Percentiles rank a stretch among this genome's conserved stretches.
These are phyloP conservation scores for Gymnocheta viridis DNA, from an alignment of 2,888 invertebrate genomes.

Conservation along the genomic window DNA sequence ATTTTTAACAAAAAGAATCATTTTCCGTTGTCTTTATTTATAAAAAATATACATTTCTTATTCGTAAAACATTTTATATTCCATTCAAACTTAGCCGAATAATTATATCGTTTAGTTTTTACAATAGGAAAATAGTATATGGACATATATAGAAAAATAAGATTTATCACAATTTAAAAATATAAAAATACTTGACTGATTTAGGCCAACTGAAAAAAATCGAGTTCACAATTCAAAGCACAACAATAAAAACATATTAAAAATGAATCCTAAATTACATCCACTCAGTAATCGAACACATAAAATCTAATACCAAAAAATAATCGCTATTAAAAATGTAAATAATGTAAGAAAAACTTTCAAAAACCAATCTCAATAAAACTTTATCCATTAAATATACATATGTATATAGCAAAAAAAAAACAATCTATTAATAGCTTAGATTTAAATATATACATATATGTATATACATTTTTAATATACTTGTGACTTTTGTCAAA, in stretches of 20 bases:
- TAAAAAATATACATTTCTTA: conserved; percentile 18
- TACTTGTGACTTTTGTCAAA: not conserved
- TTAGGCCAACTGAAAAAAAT: not conserved
- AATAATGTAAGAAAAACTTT: not conserved
- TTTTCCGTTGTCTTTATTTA: conserved; percentile 19
- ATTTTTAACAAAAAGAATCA: not conserved
- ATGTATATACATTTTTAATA: not conserved
- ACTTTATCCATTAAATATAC: not conserved
- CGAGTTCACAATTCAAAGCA: not conserved
- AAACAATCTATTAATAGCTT: too few species aligned
- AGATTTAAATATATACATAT: too few species aligned
- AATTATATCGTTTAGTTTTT: not conserved
- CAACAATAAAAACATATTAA: not conserved
- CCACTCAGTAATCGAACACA: not conserved
- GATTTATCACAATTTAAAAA: conserved; percentile 54
- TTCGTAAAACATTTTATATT: conserved; percentile 33
- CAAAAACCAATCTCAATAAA: conserved; percentile 17
- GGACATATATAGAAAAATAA: not conserved
- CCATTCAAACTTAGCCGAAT: not conserved
- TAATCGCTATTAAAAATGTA: not conserved
- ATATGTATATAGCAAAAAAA: too few species aligned
- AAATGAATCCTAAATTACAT: conserved; percentile 4
- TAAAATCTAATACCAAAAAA: conserved; percentile 1
- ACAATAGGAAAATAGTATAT: not conserved
- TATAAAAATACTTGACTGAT: not conserved